Percentiles rank a stretch among this genome's conserved stretches.
Evolutionary conservation across 2,113 vertebrate genomes (phyloP).

Genomic region (Ailuropoda melanoleuca): DNA sequence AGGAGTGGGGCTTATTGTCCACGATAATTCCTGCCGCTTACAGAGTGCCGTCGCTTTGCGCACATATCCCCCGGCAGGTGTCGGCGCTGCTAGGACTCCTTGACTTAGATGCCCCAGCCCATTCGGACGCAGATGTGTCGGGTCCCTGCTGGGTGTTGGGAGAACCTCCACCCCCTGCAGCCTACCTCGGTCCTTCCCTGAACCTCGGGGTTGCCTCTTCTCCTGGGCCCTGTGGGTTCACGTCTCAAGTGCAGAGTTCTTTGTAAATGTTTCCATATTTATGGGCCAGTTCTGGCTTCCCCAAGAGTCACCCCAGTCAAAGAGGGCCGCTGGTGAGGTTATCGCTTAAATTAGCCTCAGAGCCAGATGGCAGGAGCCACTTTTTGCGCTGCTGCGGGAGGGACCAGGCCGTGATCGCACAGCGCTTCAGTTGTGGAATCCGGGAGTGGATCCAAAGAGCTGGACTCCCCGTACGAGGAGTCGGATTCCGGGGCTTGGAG

Average conservation of each 20-base stretch:
- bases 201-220: conserved; percentile 86
- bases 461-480: not conserved
- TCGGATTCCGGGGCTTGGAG: not conserved
- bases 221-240: conserved; percentile 82
- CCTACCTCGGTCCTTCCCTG: conserved; percentile 77
- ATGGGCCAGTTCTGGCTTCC: not conserved
- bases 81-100: not conserved
- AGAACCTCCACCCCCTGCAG: not conserved
- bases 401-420: not conserved
- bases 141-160: not conserved
- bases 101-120: not conserved
- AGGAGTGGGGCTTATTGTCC: conserved; percentile 19
- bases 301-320: not conserved
- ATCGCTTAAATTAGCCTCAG: not conserved
- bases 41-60: not conserved
- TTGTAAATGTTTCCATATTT: not conserved
- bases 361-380: not conserved
- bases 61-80: conserved; percentile 30
- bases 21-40: not conserved
- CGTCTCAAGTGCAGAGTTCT: not conserved
- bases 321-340: not conserved
- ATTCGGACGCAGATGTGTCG: not conserved
- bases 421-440: not conserved
- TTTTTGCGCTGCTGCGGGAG: not conserved
- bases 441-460: not conserved